Evolutionary conservation across 2,888 invertebrate species (phyloP).

Genomic region (Tenodera sinensis): DNA sequence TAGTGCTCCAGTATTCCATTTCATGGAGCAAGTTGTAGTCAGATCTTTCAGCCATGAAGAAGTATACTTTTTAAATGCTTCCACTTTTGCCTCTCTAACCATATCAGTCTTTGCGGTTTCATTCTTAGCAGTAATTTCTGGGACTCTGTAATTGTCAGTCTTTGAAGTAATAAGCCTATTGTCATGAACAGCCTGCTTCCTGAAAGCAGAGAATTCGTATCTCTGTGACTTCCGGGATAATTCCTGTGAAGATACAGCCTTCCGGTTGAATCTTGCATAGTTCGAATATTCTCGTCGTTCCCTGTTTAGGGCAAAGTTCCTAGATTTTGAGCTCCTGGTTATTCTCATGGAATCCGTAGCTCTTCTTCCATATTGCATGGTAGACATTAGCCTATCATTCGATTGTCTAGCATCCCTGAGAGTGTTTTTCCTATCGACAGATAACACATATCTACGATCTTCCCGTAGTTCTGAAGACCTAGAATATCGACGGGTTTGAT

Average conservation of each 20-base stretch:
- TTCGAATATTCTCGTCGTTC: neutral
- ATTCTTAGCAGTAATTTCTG: neutral
- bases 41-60: neutral
- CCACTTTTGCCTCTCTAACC: neutral
- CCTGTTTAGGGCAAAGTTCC: neutral
- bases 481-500: neutral
- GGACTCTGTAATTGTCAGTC: neutral
- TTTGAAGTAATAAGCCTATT: neutral
- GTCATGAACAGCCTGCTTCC: neutral
- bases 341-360: neutral
- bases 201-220: neutral
- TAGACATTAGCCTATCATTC: neutral
- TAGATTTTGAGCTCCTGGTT: neutral
- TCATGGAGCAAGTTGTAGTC: neutral
- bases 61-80: neutral
- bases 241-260: no score
- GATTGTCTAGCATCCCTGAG: neutral
- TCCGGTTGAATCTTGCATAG: neutral
- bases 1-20: neutral
- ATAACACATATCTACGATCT: neutral
- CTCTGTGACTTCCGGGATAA: neutral
- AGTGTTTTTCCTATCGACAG: neutral
- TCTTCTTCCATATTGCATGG: neutral
- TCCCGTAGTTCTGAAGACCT: neutral
- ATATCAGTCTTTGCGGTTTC: neutral